Evolutionary conservation across 2,797 vertebrate genomes (phyloP), one percentile per base, ranked within the genome.

Genomic region (Halcyon chelicuti): DNA sequence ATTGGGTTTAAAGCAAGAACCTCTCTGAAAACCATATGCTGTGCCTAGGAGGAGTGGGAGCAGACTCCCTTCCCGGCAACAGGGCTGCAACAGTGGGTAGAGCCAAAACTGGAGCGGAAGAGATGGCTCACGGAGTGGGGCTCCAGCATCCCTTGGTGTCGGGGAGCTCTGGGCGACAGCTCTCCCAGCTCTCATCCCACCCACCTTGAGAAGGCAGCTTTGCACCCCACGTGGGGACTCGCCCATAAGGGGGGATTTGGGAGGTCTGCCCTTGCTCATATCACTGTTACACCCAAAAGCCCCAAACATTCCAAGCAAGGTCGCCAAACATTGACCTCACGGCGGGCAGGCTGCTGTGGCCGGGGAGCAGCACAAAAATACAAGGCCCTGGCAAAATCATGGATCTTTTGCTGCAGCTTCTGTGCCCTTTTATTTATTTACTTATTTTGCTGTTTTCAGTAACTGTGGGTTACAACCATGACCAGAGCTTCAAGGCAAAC

Each of bases 1-100:
- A 97, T 94, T 91, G 88, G 90, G 96, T 97, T 94, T 97, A 95
- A 95, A 97, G 94, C 92, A 95, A 93, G 75, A 91, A 94, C 95
- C 71, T 90, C 79, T 85, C 90, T 93, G 94, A 85, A 96, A 96
- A 94, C 89, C 96, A 96, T 97, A 97, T 96, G 96, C 93, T 82
- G 76, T 74, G 89, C 86, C 73, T 63, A 91, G 74, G 73, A 93
- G 90, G 90, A 85, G 67, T 26, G 71, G 74, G 77, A 94, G 80
- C 74, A 54, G 52, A 29, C 46, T 73, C 93, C 88, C 77, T 44
- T 81, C 93, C 77, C 94, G 79, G 83, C 77, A 92, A 90, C 57
- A 35, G 57, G 75, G 78, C 75, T 62, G 84, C 0, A 2, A 49
- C 1, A 5, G 49, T 2, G 49, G 58, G 54, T 2, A 76, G 25